phyloP scores from a whole-genome alignment of 1,140 invertebrate genomes.

The Megalopta genalis region DNA sequence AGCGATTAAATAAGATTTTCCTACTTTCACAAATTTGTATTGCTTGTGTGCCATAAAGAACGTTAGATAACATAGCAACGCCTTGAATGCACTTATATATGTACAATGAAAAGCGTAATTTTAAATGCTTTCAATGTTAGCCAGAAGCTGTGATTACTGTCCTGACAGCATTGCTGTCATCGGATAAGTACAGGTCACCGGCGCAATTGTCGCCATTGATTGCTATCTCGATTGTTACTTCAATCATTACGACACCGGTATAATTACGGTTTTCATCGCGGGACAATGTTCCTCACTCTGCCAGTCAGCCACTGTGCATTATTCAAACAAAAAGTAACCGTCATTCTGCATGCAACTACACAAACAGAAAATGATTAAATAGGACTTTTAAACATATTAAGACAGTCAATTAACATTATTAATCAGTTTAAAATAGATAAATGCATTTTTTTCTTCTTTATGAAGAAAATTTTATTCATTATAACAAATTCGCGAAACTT shows the following conservation, averaged over 20 bases:
- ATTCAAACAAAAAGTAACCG: background rate
- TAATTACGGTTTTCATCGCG: slow-evolving; percentile 4
- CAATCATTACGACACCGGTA: background rate
- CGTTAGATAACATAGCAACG: too few species aligned
- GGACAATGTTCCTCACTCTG: background rate
- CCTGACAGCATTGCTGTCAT: background rate
- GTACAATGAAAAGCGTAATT: background rate
- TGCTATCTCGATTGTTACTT: slow-evolving; percentile 20
- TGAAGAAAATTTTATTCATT: too few species aligned
- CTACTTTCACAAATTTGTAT: background rate
- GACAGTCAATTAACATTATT: background rate
- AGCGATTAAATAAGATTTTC: background rate
- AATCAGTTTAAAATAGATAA: background rate
- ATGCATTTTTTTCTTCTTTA: background rate
- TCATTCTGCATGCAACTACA: background rate
- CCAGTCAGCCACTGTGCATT: background rate
- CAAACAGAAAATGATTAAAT: too few species aligned
- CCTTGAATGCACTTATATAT: background rate
- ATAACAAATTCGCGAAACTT: too few species aligned
- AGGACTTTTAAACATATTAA: too few species aligned
- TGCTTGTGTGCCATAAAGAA: background rate
- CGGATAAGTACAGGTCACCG: background rate
- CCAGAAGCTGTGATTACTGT: background rate
- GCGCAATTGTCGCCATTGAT: background rate
- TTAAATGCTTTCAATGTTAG: background rate